Evolutionary conservation across 30 jellyfish, hydroid and myxozoan species (phyloP), one percentile per base, ranked within the genome.

Genomic region (Clytia hemisphaerica): DNA sequence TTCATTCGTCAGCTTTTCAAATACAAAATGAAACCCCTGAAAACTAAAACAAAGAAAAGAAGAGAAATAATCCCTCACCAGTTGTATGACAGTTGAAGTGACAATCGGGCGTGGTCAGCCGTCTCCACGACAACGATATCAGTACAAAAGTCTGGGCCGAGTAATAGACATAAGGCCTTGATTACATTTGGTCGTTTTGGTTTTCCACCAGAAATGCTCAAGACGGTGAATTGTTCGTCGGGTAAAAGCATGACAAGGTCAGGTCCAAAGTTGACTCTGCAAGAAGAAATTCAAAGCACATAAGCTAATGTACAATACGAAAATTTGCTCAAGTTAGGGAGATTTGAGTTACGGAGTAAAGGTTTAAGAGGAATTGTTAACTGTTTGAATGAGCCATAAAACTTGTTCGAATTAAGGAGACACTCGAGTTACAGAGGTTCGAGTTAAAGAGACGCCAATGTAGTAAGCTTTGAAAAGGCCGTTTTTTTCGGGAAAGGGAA

Each of bases 201-300:
- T 59, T 88, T 88, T 19, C 97, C 97, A 58, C 97, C 97, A 71
- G 97, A 88, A 58, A 88, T 24, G 38, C 97, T 88, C 25, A 88
- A 75, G 25, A 88, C 89, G 2, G 97, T 88, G 60, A 88, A 88
- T 76, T 88, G 97, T 40, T 88, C 97, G 45, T 88, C 97, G 16
- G 97, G 97, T 7, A 93, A 93, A 18, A 88, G 94, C 97, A 88
- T 88, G 61, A 88, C 97, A 63, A 88, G 89, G 55, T 88, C 97
- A 6, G 97, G 97, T 22, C 97, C 97, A 80, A 88, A 88, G 57
- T 73, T 83, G 31, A 88, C 97, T 71, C 97, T 88, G 31, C 7
- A 49, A 42, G 40, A 27, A 12, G 21, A 49, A 36, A 70, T n/a
- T 16, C 25, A 60, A 19, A 60, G 26, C 14, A 53, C 19, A 10